Evolutionary conservation across 2,113 vertebrate species (phyloP), one percentile per base, ranked within the genome.

Genomic region (Aptenodytes patagonicus): DNA sequence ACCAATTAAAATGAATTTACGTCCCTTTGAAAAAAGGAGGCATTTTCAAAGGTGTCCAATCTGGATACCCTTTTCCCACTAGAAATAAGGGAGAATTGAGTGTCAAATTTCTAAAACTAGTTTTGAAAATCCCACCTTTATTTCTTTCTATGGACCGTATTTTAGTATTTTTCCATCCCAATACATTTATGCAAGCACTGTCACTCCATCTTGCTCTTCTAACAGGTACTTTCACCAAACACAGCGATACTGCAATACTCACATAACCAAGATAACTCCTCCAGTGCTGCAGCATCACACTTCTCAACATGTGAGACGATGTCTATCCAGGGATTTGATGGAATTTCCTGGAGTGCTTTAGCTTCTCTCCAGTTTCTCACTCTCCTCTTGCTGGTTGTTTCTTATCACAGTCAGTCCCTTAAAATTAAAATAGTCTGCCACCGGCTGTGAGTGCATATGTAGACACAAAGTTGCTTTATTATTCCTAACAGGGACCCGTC

Each of bases 271-370:
- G 90, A 92, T 77, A 82, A 75, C 60, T 92, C 70, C 52, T 91
- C 34, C 58, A 44, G 69, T 75, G 68, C 77, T 83, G 51, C 65
- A 84, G 79, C 94, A 95, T 93, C 93, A 90, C 81, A 85, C 73
- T 96, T 94, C 77, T 93, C 89, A 81, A 71, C 81, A 76, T 78
- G 78, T 91, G 65, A 96, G 85, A 85, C 7, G 5, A 87, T 0
- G 4, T 91, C n/a, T 68, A 46, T 69, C 49, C 61, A 72, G 83
- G 66, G 70, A 91, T 95, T 91, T 7, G 73, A 89, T 87, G 83
- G 92, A 90, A 88, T 95, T 95, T 94, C 86, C 91, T 84, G 90
- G 78, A 95, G 40, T 60, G 69, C 68, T 93, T 88, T 77, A 86
- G 55, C 64, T 94, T 90, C 75, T 83, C 32, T 95, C 77, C 73